Evolutionary conservation across 2,113 vertebrate genomes (phyloP), one percentile per base, ranked within the genome.

Genomic region (Eretmochelys imbricata): DNA sequence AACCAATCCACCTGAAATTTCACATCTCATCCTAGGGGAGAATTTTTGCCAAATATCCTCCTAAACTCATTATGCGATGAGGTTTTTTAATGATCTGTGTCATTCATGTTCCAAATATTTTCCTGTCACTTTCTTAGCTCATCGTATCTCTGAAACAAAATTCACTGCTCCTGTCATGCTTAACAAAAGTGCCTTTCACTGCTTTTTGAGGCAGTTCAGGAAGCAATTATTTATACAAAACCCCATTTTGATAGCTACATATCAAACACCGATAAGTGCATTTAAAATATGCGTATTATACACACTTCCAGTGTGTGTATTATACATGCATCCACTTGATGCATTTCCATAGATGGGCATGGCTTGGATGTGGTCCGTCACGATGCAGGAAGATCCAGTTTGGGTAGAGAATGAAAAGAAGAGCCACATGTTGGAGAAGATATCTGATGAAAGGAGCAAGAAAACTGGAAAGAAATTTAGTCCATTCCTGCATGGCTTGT

Each of bases 301-400:
- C 86, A 4, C 50, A 42, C 0, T 54, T 31, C 6, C 1, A 50
- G 2, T 0, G 0, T 22, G 22, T 84, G 48, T 48, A 20, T 81
- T 42, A n/a, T 69, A 62, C 65, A 89, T 6, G 50, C 3, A 17
- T 94, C 54, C 4, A 13, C 55, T 81, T 72, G 78, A 80, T 80
- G 51, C 9, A 85, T 46, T 85, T 91, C 91, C 76, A 79, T 50
- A 82, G 85, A 46, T 53, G 19, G 1, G 2, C 35, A 49, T 55
- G 46, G 50, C n/a, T 94, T 87, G 80, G 82, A 90, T 82, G 29
- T 75, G 25, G 42, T 82, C 84, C 85, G 53, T n/a, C 42, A 22
- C 3, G 0, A 76, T 48, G 25, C 19, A 8, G 49, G 42, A 22
- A 75, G 12, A 75, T 50, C 84, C 5, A 2, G 10, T 91, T 35